Evolutionary conservation across 1,140 invertebrate species (phyloP).

Genomic region (Drosophila yakuba): DNA sequence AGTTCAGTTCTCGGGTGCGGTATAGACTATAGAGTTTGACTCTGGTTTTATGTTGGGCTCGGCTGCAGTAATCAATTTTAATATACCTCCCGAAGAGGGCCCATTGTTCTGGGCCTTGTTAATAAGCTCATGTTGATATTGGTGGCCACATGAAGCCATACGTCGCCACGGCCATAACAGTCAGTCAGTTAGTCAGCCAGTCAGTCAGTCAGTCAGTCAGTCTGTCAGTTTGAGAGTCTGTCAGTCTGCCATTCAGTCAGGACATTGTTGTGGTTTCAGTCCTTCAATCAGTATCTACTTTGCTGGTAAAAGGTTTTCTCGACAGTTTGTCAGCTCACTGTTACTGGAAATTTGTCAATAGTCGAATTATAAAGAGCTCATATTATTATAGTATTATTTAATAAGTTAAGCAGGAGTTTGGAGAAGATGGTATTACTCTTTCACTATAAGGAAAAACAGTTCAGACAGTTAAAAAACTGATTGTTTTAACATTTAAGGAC

Average conservation of each 20-base stretch:
- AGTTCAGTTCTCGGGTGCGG: conserved; percentile 23
- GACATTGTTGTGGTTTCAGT: conserved; percentile 25
- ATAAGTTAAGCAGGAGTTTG: too few relatives aligned
- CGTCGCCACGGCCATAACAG: conserved; percentile 56
- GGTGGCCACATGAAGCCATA: conserved; percentile 72
- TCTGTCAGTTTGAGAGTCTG: conserved; percentile 25
- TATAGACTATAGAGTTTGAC: conserved; percentile 9
- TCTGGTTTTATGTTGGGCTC: conserved; percentile 22
- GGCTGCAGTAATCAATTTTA: conserved; percentile 68
- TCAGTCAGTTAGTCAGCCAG: conserved; percentile 24
- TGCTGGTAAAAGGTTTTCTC: too few relatives aligned
- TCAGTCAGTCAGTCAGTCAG: conserved; percentile 47
- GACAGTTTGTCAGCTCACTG: too few relatives aligned
- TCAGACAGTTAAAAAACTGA: too few relatives aligned
- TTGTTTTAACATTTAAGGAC: too few relatives aligned
- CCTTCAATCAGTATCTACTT: conserved; percentile 10
- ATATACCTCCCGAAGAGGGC: conserved; percentile 38
- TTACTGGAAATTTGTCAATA: too few relatives aligned
- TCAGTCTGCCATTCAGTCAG: conserved; percentile 19
- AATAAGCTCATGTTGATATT: conserved; percentile 71
- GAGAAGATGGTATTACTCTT: too few relatives aligned
- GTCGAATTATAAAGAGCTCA: too few relatives aligned
- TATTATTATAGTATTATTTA: too few relatives aligned
- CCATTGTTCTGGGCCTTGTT: conserved; percentile 28
- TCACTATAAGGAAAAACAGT: too few relatives aligned